Evolutionary conservation across 2,113 vertebrate genomes (phyloP).

Genomic region (Podilymbus podiceps): DNA sequence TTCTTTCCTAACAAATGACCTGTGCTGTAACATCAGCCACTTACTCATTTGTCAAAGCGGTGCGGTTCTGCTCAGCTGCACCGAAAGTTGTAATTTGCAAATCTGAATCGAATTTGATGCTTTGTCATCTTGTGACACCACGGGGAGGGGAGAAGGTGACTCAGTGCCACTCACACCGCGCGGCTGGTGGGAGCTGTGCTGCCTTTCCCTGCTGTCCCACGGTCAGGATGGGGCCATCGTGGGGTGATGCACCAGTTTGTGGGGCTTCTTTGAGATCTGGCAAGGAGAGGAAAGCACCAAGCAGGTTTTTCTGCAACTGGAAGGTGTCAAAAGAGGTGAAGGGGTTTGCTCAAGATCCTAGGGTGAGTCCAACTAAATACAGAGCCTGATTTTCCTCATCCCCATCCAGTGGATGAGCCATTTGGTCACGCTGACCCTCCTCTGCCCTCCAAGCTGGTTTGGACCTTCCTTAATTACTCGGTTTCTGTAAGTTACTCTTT

Average conservation of each 20-base stretch:
- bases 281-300: not conserved
- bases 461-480: not conserved
- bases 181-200: not conserved
- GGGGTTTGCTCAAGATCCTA: not conserved
- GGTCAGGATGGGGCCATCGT: rapidly evolving
- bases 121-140: not conserved
- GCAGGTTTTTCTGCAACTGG: not conserved
- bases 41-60: not conserved
- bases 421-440: not conserved
- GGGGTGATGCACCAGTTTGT: rapidly evolving
- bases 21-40: not conserved
- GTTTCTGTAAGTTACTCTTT: not conserved
- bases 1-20: conserved; percentile 53
- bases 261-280: not conserved
- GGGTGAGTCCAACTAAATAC: not conserved
- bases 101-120: not conserved
- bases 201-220: not conserved
- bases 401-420: too few species aligned
- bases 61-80: not conserved
- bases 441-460: not conserved
- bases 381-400: not conserved
- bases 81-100: not conserved
- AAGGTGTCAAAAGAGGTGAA: not conserved
- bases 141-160: not conserved
- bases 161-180: rapidly evolving